A percentile compares a stretch with the other conserved stretches of the same genome.
Evolutionary conservation across 1,140 invertebrate species (phyloP).

Genomic region (Caenorhabditis inopinata): DNA sequence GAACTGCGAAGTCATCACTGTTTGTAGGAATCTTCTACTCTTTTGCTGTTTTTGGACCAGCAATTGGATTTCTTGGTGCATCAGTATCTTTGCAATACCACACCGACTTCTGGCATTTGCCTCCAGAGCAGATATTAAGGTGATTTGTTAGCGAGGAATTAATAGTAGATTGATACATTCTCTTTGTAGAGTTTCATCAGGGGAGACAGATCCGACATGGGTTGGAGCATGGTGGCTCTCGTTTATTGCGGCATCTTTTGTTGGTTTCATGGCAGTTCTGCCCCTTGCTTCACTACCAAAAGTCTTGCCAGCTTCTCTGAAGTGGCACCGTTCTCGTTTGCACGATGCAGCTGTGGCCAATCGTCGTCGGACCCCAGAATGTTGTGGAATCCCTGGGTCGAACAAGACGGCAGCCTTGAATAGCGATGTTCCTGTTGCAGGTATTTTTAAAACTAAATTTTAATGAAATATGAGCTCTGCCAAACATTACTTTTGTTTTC

Average conservation of each 20-base stretch:
- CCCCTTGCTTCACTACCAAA: conserved; percentile 63
- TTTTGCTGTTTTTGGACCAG: conserved; percentile 65
- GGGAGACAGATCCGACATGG: conserved; percentile 65
- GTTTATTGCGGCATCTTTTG: conserved; percentile 56
- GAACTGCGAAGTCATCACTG: conserved; percentile 61
- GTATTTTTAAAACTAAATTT: too few relatives aligned
- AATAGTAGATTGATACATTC: not conserved
- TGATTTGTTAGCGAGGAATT: not conserved
- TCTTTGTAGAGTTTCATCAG: conserved; percentile 37
- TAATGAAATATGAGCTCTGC: too few relatives aligned
- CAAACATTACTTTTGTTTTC: too few relatives aligned
- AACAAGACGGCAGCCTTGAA: conserved; percentile 60
- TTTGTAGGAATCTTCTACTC: conserved; percentile 66
- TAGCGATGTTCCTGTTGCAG: conserved; percentile 25
- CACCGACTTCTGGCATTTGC: conserved; percentile 62
- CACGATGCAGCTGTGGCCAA: conserved; percentile 60
- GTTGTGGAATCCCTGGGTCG: conserved; percentile 64
- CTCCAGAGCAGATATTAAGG: conserved; percentile 42
- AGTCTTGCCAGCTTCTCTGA: conserved; percentile 63
- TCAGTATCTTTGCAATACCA: conserved; percentile 61
- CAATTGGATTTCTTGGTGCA: conserved; percentile 61
- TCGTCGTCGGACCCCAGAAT: conserved; percentile 63
- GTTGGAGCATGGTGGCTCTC: conserved; percentile 66
- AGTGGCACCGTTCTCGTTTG: conserved; percentile 65
- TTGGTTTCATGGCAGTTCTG: conserved; percentile 61